A percentile compares a stretch with the other conserved stretches of the same genome.
These are phyloP conservation scores for Seriola rivoliana DNA, from an alignment of 2,113 vertebrate genomes.

Conservation along the genomic window DNA sequence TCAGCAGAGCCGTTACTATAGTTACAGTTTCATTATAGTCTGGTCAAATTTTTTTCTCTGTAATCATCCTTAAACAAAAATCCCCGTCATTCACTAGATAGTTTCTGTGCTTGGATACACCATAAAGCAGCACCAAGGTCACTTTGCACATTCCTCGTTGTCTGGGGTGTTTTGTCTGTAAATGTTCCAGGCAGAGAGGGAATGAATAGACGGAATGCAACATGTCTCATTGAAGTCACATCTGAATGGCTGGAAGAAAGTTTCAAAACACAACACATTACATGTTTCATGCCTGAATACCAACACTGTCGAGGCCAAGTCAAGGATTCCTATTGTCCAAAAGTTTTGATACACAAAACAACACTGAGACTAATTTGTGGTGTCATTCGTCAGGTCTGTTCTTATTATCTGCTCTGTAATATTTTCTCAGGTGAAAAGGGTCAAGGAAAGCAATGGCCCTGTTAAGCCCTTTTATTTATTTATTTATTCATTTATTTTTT, in stretches of 20 bases:
- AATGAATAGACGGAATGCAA: conserved; percentile 42
- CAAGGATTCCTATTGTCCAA: neutral
- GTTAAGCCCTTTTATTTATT: neutral
- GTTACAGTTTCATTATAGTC: conserved; percentile 61
- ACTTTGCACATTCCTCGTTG: neutral
- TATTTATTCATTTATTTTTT: neutral
- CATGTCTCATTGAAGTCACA: conserved; percentile 3
- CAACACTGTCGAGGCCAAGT: neutral
- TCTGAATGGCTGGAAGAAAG: conserved; percentile 10
- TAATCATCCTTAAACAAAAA: conserved; percentile 43
- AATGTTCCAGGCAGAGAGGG: neutral
- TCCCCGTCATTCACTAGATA: conserved; percentile 35
- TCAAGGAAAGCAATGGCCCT: neutral
- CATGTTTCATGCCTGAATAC: neutral
- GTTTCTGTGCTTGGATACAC: conserved; percentile 10
- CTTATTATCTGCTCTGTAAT: conserved; percentile 9
- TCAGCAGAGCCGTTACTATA: conserved; percentile 54
- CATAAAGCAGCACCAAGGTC: conserved; percentile 53
- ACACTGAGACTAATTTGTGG: neutral
- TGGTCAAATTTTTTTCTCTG: conserved; percentile 27
- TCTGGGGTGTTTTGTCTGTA: neutral
- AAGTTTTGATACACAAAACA: conserved; percentile 12
- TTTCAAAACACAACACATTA: conserved; percentile 4
- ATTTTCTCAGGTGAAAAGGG: conserved; percentile 2
- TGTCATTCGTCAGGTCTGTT: neutral